Evolutionary conservation across 2,888 invertebrate genomes (phyloP).

Genomic region (Drosophila nigritarsus): DNA sequence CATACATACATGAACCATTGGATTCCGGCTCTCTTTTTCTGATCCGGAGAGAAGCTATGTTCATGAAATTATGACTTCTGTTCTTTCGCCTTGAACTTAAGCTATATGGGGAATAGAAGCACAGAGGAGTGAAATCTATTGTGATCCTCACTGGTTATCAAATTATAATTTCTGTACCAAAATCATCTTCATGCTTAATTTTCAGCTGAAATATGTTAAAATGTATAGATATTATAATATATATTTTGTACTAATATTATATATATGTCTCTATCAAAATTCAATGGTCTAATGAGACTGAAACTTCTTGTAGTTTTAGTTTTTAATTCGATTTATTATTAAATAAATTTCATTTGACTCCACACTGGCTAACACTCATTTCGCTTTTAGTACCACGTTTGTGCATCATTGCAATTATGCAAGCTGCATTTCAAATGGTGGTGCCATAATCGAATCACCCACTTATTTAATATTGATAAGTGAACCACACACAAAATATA

Average conservation of each 20-base stretch:
- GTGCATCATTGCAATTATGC: slow-evolving; percentile 4
- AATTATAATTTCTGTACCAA: background rate
- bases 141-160: background rate
- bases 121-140: background rate
- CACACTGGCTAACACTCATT: background rate
- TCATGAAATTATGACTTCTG: background rate
- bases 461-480: slow-evolving; percentile 51
- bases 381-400: background rate
- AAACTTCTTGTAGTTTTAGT: background rate
- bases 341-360: background rate
- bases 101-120: background rate
- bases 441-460: slow-evolving; percentile 19
- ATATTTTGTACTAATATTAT: background rate
- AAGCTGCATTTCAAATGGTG: slow-evolving; percentile 10
- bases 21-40: rapidly evolving
- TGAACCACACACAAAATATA: slow-evolving; percentile 57
- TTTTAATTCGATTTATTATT: background rate
- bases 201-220: background rate
- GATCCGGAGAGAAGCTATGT: rapidly evolving
- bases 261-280: background rate
- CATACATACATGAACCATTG: rapidly evolving
- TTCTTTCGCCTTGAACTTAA: background rate
- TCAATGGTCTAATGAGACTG: background rate
- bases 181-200: background rate
- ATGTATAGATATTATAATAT: rapidly evolving